Conservation (phyloP, 2,888 invertebrate genomes). For the Drosophila kanekoi region DNA sequence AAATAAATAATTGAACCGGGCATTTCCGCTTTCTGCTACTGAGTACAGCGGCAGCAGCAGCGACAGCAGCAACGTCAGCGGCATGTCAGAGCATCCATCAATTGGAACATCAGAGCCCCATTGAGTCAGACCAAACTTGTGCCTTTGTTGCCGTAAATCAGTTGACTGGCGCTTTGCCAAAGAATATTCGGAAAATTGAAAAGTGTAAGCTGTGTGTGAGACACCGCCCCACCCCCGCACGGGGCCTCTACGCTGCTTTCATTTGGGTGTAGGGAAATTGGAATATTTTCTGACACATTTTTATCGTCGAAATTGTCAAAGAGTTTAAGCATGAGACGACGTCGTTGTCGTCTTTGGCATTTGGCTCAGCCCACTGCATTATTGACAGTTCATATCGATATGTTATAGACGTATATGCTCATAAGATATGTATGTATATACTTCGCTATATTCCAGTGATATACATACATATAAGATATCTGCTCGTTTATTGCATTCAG, state of each 20-base stretch:
- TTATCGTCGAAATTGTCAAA: conserved; percentile 78
- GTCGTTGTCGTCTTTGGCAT: conserved; percentile 28
- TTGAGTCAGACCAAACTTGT: conserved; percentile 58
- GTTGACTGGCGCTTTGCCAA: conserved; percentile 71
- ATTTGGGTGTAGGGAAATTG: conserved; percentile 39
- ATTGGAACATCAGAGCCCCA: conserved; percentile 58
- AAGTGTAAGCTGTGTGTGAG: conserved; percentile 61
- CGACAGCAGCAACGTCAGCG: conserved; percentile 31
- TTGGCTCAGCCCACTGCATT: conserved; percentile 52
- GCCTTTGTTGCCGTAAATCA: conserved; percentile 74
- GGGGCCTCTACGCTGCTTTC: background rate
- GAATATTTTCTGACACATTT: conserved; percentile 79
- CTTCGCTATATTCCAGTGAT: conserved; percentile 11
- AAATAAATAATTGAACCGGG: conserved; percentile 77
- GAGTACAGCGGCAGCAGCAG: conserved; percentile 16
- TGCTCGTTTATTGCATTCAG: conserved; percentile 16
- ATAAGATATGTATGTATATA: conserved; percentile 5
- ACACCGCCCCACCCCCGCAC: background rate
- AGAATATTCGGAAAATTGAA: conserved; percentile 76
- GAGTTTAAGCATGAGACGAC: conserved; percentile 62
- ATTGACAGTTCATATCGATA: conserved; percentile 75
- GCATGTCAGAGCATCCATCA: conserved; percentile 72
- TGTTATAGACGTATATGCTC: conserved; percentile 18
- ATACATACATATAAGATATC: conserved; percentile 8
- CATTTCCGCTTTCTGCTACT: conserved; percentile 65